Conservation (phyloP, 2,113 vertebrate genomes). For the Eulemur rufifrons region DNA sequence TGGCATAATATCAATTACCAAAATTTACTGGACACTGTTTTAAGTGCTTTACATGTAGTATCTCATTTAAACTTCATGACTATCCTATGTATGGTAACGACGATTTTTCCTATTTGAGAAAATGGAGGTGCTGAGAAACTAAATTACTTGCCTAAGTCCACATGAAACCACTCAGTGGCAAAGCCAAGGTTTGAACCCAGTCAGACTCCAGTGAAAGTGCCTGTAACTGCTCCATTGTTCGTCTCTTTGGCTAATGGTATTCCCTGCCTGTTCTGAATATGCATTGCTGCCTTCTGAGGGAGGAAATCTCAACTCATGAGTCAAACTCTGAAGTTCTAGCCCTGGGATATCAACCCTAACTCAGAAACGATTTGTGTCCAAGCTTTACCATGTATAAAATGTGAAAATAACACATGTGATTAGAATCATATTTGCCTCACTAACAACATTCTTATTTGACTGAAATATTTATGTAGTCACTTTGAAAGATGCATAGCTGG, state of each 20-base stretch:
- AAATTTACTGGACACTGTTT: background rate
- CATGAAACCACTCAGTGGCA: background rate
- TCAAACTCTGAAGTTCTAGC: background rate
- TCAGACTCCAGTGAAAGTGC: background rate
- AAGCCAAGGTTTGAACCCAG: background rate
- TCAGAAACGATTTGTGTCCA: background rate
- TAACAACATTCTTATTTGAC: background rate
- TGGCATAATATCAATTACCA: background rate
- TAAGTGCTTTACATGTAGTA: background rate
- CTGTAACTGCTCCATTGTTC: background rate
- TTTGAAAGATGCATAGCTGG: background rate
- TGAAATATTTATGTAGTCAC: background rate
- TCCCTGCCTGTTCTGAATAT: background rate
- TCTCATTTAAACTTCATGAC: background rate
- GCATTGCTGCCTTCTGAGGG: background rate
- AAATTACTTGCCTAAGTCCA: background rate
- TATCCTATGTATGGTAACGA: rapidly evolving
- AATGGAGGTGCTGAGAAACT: background rate
- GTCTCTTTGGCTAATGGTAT: background rate
- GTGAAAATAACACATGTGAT: background rate
- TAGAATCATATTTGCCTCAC: background rate
- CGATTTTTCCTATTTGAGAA: background rate
- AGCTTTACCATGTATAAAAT: background rate
- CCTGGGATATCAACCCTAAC: background rate
- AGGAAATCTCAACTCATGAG: background rate